A percentile compares a stretch with the other conserved stretches of the same genome.
These are phyloP conservation scores for Syngnathus typhle DNA, from an alignment of 2,113 vertebrate genomes.

Conservation along the genomic window DNA sequence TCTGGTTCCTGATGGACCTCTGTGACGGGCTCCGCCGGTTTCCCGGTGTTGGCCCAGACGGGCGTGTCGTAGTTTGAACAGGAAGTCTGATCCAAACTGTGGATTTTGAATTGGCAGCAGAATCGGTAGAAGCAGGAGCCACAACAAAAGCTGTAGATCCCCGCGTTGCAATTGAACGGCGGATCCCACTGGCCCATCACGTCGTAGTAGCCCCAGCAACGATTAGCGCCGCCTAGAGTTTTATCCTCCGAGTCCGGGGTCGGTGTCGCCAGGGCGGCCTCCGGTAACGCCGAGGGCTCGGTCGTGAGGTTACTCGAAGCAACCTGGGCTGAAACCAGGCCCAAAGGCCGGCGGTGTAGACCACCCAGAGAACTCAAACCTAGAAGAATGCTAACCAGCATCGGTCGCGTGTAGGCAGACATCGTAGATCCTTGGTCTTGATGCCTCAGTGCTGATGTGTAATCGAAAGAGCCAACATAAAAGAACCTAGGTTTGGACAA, in stretches of 20 bases:
- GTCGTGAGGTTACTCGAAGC: constrained; percentile 59
- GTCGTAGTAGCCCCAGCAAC: constrained; percentile 93
- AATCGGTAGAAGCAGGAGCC: constrained; percentile 96
- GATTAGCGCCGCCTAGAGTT: constrained; percentile 64
- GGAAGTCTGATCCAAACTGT: constrained; percentile 85
- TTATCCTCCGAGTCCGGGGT: constrained; percentile 58
- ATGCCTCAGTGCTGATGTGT: constrained; percentile 25
- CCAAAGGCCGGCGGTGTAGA: constrained; percentile 34
- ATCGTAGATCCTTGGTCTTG: constrained; percentile 43
- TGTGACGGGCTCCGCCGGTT: constrained; percentile 71
- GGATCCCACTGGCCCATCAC: constrained; percentile 99
- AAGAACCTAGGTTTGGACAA: constrained; percentile 32
- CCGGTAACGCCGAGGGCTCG: constrained; percentile 48
- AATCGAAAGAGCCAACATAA: constrained; percentile 14
- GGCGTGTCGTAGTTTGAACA: constrained; percentile 91
- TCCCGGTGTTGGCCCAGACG: constrained; percentile 84
- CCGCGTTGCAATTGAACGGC: constrained; percentile 91
- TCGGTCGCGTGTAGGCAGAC: constrained; percentile 38
- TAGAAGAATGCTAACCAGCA: constrained; percentile 50
- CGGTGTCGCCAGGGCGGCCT: constrained; percentile 65
- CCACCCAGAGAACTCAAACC: constrained; percentile 52
- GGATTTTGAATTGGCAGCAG: constrained; percentile 90
- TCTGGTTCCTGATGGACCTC: constrained; percentile 77
- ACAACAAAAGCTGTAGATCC: constrained; percentile 91
- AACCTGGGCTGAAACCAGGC: constrained; percentile 46